A percentile compares a stretch with the other conserved stretches of the same genome.
These are phyloP conservation scores for Calypte anna DNA, from an alignment of 2,113 vertebrate genomes.

Conservation along the genomic window DNA sequence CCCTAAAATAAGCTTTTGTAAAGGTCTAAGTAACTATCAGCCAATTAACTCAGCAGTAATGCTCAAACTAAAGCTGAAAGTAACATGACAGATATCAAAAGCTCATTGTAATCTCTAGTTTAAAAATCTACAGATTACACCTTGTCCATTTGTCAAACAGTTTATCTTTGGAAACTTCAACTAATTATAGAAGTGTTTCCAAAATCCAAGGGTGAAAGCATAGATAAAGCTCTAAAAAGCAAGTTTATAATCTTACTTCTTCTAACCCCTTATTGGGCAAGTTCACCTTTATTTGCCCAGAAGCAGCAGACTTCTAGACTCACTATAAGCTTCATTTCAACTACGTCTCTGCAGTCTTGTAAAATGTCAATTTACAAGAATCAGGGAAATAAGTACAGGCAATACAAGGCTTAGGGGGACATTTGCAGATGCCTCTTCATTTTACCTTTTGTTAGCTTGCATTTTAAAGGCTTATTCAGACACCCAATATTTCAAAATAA, in stretches of 20 bases:
- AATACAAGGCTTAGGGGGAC: background rate
- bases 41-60: background rate
- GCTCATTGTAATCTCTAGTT: background rate
- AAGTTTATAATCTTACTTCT: background rate
- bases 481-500: background rate
- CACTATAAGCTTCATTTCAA: background rate
- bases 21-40: background rate
- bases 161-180: background rate
- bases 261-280: background rate
- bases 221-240: background rate
- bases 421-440: background rate
- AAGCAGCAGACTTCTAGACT: background rate
- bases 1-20: background rate
- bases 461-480: background rate
- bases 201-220: background rate
- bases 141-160: background rate
- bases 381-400: background rate
- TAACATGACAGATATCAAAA: background rate
- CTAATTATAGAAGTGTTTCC: background rate
- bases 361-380: background rate
- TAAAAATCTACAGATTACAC: background rate
- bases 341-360: background rate
- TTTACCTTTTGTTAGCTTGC: background rate
- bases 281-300: background rate
- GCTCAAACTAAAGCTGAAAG: background rate